phyloP scores from a whole-genome alignment of 1,140 invertebrate species.

The Hycleus phaleratus region DNA sequence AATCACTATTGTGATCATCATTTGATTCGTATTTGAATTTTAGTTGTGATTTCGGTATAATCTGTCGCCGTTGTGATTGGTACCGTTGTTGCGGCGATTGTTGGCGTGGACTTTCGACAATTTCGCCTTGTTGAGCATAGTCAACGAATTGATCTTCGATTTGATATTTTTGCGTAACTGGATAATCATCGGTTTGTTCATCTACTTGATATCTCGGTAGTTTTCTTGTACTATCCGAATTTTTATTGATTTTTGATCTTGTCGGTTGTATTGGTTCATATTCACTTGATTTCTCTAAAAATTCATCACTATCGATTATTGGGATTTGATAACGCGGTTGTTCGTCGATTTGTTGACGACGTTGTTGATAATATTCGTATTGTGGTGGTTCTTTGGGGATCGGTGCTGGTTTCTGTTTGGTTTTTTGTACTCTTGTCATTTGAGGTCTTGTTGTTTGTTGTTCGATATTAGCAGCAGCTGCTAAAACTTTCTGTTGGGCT shows the following conservation, averaged over 20 bases:
- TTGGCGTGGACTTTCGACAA: no score
- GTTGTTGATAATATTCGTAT: constrained; percentile 5
- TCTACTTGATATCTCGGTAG: constrained; percentile 7
- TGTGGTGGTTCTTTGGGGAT: not conserved
- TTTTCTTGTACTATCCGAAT: not conserved
- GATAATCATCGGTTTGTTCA: constrained; percentile 2
- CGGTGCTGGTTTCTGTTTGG: constrained; percentile 1
- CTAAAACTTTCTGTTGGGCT: constrained; percentile 9
- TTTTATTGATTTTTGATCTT: constrained; percentile 6
- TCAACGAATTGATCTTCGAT: not conserved
- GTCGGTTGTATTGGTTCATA: not conserved
- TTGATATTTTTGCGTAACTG: constrained; percentile 3
- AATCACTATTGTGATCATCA: no score
- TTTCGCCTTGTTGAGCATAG: not conserved
- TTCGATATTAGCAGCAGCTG: constrained; percentile 2
- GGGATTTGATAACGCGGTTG: not conserved
- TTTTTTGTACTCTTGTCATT: constrained; percentile 3
- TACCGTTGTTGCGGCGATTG: no score
- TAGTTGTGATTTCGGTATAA: no score
- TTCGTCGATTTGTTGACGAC: constrained; percentile 5
- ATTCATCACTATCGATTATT: not conserved
- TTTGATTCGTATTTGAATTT: no score
- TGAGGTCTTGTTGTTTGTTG: not conserved
- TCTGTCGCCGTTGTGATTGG: no score
- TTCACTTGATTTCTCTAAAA: not conserved